A percentile compares a stretch with the other conserved stretches of the same genome.
These are phyloP conservation scores for Bryconaethiops microstoma DNA, from an alignment of 2,797 vertebrate genomes.

Conservation along the genomic window DNA sequence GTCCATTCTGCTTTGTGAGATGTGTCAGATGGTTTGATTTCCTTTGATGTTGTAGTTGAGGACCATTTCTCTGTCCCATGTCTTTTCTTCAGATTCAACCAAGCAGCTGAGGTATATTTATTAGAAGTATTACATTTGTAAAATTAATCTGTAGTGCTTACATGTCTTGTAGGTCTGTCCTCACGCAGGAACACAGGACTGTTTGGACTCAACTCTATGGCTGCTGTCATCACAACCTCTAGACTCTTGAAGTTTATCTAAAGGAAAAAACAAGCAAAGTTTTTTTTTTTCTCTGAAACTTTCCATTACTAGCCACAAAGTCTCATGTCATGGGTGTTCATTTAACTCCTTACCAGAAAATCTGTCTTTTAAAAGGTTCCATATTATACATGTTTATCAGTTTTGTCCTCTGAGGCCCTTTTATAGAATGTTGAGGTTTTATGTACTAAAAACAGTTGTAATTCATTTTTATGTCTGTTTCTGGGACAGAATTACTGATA, in stretches of 20 bases:
- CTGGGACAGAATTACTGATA: background rate
- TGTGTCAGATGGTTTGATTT: background rate
- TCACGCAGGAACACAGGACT: slow-evolving; percentile 86
- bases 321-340: background rate
- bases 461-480: background rate
- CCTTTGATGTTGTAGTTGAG: no score
- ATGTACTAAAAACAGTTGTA: background rate
- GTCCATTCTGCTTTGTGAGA: no score
- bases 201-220: slow-evolving; percentile 76
- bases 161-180: slow-evolving; percentile 83
- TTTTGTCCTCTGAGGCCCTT: background rate
- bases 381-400: background rate
- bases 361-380: background rate
- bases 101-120: background rate
- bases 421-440: background rate
- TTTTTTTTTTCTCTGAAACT: background rate
- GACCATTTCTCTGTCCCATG: no score
- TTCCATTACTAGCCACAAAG: background rate
- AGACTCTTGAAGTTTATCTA: slow-evolving; percentile 88
- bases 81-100: background rate
- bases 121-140: background rate
- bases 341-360: background rate
- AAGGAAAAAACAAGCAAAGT: background rate
- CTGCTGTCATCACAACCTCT: slow-evolving; percentile 75
- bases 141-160: slow-evolving; percentile 57